These are phyloP conservation scores for Bambusicola thoracicus DNA, from an alignment of 2,113 vertebrate genomes.

Conservation along the genomic window DNA sequence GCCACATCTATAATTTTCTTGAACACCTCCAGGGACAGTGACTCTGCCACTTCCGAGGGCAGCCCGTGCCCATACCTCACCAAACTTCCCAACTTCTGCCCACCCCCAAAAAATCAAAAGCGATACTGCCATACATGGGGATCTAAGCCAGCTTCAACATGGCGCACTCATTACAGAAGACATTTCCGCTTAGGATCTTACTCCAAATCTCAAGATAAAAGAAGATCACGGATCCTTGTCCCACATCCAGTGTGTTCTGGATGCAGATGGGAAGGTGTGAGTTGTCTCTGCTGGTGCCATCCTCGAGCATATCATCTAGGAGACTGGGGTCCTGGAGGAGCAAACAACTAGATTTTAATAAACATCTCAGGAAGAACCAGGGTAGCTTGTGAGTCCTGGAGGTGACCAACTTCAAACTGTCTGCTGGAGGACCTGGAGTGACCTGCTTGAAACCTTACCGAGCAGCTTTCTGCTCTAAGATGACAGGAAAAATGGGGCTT, in stretches of 20 bases:
- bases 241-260: background rate
- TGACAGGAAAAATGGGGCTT: background rate
- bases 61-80: too few relatives aligned
- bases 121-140: background rate
- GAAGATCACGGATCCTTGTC: constrained; percentile 63
- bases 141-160: background rate
- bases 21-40: too few relatives aligned
- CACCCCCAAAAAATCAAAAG: background rate
- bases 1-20: too few relatives aligned
- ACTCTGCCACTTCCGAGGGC: too few relatives aligned
- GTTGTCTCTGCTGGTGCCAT: background rate
- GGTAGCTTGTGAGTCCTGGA: background rate
- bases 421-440: background rate
- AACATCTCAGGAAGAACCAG: background rate
- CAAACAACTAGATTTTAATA: background rate
- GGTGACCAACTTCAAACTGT: background rate
- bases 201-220: constrained; percentile 68
- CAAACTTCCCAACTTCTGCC: background rate
- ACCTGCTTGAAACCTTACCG: background rate
- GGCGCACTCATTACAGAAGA: background rate
- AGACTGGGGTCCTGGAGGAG: background rate
- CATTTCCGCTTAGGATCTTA: constrained; percentile 1
- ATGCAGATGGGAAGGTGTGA: background rate
- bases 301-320: background rate
- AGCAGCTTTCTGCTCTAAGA: background rate